Evolutionary conservation across 1,140 invertebrate species (phyloP), one percentile per base, ranked within the genome.

Genomic region (Musca domestica): DNA sequence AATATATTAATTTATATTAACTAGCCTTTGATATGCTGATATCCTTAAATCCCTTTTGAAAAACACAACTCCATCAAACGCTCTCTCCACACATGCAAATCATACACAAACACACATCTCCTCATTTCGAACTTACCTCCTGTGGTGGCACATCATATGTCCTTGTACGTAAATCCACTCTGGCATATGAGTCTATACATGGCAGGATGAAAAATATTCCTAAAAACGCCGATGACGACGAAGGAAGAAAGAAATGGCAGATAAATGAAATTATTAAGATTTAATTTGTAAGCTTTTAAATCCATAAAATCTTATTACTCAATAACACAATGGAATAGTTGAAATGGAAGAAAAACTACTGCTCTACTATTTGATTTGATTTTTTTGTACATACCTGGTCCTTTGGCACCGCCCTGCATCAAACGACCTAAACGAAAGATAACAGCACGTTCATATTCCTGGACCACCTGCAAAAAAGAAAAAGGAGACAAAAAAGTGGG

Each of bases 131-230:
- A 76, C 76, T 80, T 87, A 95, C 95, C 86, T 97, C 95, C 85
- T 97, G 95, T 12, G 95, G 94, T 34, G 95, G 95, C 22, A 98
- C 94, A 77, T 97, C 95, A 77, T 97, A 97, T 0, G 94, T 95
- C 68, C 95, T 87, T 7, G 92, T 94, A 71, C 95, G 88, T 54
- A 98, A 84, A 81, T 98, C 95, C 6, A 95, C 94, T 52, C 95
- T 90, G 15, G 92, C 91, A 76, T 96, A 97, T 17, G 90, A 91
- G 77, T 98, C 96, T 74, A 98, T 94, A 82, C 95, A 98, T 0
- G 95, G 95, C 63, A 97, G 84, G 34, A 97, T 93, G 82, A 98
- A 98, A 83, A 98, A 96, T 69, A 96, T 94, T 15, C 91, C 91
- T 93, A 81, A 41, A 63, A 69, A n/a, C n/a, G n/a, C n/a, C n/a